Evolutionary conservation across 1,140 invertebrate species (phyloP).

Genomic region (Sesamia nonagrioides): DNA sequence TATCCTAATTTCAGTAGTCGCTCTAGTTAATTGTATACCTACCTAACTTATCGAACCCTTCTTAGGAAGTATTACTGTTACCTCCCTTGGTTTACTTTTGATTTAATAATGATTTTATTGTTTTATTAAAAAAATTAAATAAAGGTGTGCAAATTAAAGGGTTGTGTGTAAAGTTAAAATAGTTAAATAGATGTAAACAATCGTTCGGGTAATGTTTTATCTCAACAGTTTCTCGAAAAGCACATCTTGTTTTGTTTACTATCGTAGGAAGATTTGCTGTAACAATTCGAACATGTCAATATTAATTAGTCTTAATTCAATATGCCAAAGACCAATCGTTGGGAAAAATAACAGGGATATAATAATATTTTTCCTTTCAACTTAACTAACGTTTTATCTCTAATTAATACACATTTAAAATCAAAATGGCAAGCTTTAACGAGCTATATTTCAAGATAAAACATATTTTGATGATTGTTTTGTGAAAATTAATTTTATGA

Average conservation of each 20-base stretch:
- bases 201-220: slow-evolving; percentile 75
- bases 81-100: slow-evolving; percentile 33
- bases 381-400: slow-evolving; percentile 66
- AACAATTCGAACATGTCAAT: slow-evolving; percentile 65
- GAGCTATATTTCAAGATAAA: slow-evolving; percentile 65
- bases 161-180: slow-evolving; percentile 87
- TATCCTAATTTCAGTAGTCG: slow-evolving; percentile 63
- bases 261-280: slow-evolving; percentile 53
- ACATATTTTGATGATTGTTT: slow-evolving; percentile 78
- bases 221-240: slow-evolving; percentile 67
- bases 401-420: slow-evolving; percentile 69
- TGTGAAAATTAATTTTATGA: slow-evolving; percentile 76
- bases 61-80: slow-evolving; percentile 49
- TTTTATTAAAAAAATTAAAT: slow-evolving; percentile 75
- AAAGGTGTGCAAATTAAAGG: slow-evolving; percentile 87
- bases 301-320: slow-evolving; percentile 72
- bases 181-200: slow-evolving; percentile 82
- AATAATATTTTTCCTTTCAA: slow-evolving; percentile 77
- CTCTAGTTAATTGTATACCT: slow-evolving; percentile 12
- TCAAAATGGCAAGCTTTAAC: slow-evolving; percentile 73
- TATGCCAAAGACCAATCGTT: slow-evolving; percentile 85
- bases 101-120: slow-evolving; percentile 69
- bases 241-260: slow-evolving; percentile 70
- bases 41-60: slow-evolving; percentile 49
- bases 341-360: slow-evolving; percentile 84